Base-by-base conservation (phyloP, 1,140 invertebrate genomes). In the Anoplolepis gracilipes region DNA sequence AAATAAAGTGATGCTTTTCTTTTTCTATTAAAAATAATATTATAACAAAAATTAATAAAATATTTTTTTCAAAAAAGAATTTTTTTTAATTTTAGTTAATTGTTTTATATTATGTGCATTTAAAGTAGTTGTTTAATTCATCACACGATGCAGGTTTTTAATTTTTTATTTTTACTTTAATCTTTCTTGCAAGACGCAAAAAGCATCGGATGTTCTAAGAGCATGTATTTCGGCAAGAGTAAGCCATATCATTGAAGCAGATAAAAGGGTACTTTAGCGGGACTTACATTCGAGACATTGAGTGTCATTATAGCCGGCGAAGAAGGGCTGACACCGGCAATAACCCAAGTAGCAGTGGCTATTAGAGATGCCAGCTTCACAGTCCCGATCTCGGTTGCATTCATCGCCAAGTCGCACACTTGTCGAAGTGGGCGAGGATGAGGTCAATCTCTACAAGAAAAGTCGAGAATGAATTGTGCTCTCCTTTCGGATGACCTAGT, bases 211-310 rank as follows among this genome's bases (percentile, higher is more conserved):
- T 0, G 16, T 46, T 49, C 8, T 11, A 49, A 42, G 8, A 1
- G 13, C 13, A 25, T 39, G 22, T 22, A 76, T 77, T 42, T 79
- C 64, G n/a, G 42, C 72, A 65, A 46, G 61, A 87, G 22, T 13
- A 76, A 70, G 42, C 22, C 53, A 39, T 33, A 55, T 28, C 25
- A 33, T 39, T 57, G 25, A 42, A 28, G 22, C 61, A 62, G 55
- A 85, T 28, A 33, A 73, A 57, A 62, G 22, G 8, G n/a, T 33
- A 53, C 79, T 76, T 70, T 0, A 8, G 53, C 5, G 10, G 13
- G n/a, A 85, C 96, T 97, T 94, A 97, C 97, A 97, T 93, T 96
- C 96, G 87, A 97, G 93, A 94, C 97, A 97, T 49, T 93, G 94
- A 28, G 96, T 96, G 59, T 94, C 94, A 92, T 97, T 97, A 91